Evolutionary conservation across 2,797 vertebrate species (phyloP), one percentile per base, ranked within the genome.

Genomic region (Ammospiza maritima): DNA sequence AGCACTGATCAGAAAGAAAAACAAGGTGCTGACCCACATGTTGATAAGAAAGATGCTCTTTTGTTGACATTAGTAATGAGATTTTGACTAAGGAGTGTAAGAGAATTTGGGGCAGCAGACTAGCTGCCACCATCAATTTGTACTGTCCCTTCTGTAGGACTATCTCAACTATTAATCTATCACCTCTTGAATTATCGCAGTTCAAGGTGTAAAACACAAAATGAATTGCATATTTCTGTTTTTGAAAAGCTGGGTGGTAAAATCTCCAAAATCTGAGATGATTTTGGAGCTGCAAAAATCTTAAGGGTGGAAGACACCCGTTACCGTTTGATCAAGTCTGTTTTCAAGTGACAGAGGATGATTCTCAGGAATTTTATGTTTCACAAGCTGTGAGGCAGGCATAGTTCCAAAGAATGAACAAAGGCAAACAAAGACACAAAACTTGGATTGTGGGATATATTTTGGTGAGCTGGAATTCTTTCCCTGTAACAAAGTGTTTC

Each of bases 261-360:
- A 40, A 40, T 40, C 40, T 40, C 40, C 40, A 40, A 40, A 40
- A 50, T 34, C 26, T 84, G 13, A 73, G 76, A 16, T 60, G 16
- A 57, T 56, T 85, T 77, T 76, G 47, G 23, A 70, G n/a, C 29
- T 62, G 21, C 17, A 51, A 56, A 20, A 51, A 32, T 5, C 6
- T 23, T 38, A 40, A 36, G 7, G 9, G 10, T 50, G 13, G 48
- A 62, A 76, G 54, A 48, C 5, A 47, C 9, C 19, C 0, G 0
- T 47, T 20, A 5, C 13, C 10, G 16, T 57, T 70, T 70, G 13
- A 83, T 13, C 20, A 76, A 30, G 16, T 66, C n/a, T 36, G 9
- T 69, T 67, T 51, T 85, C 32, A 69, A 32, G 25, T 5, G 38
- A 72, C 10, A 72, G 19, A 19, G 13, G 50, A 40, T 0, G 0